These are phyloP conservation scores for Menidia beryllina DNA, from an alignment of 2,113 vertebrate genomes.

Conservation along the genomic window DNA sequence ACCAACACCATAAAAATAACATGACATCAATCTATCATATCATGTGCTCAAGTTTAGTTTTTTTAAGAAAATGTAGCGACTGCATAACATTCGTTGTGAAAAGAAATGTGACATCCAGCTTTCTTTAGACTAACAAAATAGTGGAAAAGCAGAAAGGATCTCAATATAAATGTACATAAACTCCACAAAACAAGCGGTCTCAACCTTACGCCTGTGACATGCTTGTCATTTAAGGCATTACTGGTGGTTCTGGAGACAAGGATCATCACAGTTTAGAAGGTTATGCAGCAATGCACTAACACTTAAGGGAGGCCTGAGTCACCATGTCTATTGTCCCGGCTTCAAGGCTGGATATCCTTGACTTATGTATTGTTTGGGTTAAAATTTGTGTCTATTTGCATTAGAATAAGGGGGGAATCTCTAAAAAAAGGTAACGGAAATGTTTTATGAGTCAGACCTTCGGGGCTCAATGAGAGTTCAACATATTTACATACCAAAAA, in stretches of 20 bases:
- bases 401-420: conserved; percentile 33
- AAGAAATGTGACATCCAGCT: conserved; percentile 19
- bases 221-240: conserved; percentile 81
- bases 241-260: conserved; percentile 76
- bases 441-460: conserved; percentile 54
- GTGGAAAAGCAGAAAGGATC: conserved; percentile 36
- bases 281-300: conserved; percentile 58
- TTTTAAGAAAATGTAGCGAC: conserved; percentile 29
- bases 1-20: neutral
- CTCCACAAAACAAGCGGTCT: conserved; percentile 53
- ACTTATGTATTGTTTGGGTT: conserved; percentile 29
- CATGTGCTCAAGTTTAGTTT: conserved; percentile 33
- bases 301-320: conserved; percentile 65
- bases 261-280: conserved; percentile 65
- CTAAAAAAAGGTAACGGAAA: conserved; percentile 36
- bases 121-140: conserved; percentile 43
- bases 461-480: conserved; percentile 24
- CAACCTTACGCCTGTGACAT: conserved; percentile 60
- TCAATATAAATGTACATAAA: conserved; percentile 32
- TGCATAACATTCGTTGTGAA: conserved; percentile 46
- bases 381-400: conserved; percentile 46
- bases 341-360: conserved; percentile 44
- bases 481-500: conserved; percentile 62
- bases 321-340: conserved; percentile 42
- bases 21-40: conserved; percentile 9